Evolutionary conservation across 2,797 vertebrate species (phyloP).

Genomic region (Sebastes melanostomus): DNA sequence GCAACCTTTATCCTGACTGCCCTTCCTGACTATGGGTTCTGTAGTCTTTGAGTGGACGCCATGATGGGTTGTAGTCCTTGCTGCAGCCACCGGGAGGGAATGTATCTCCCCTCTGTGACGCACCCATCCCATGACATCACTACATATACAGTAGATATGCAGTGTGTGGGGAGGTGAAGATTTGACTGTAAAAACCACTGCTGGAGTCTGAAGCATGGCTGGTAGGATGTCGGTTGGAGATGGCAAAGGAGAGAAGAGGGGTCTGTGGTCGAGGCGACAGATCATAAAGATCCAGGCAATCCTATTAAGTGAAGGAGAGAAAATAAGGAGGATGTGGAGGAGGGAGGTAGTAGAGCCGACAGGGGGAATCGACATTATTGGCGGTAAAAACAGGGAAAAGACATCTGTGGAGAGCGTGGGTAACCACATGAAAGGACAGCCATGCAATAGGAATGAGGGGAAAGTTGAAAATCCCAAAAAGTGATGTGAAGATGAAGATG

Average conservation of each 20-base stretch:
- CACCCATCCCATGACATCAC: too few relatives aligned
- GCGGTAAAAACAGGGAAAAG: slow-evolving; percentile 31
- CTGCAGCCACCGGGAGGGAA: too few relatives aligned
- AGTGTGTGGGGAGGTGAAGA: slow-evolving; percentile 2
- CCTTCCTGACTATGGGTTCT: too few relatives aligned
- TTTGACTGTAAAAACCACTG: slow-evolving; percentile 46
- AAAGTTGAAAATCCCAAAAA: slow-evolving; percentile 23
- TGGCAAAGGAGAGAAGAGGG: slow-evolving; percentile 13
- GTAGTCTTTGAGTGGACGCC: too few relatives aligned
- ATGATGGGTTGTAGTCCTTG: too few relatives aligned
- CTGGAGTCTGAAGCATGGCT: slow-evolving; percentile 10
- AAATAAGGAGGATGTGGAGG: slow-evolving; percentile 34
- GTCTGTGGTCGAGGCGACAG: slow-evolving; percentile 50
- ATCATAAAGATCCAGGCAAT: slow-evolving; percentile 45
- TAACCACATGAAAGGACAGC: slow-evolving; percentile 31
- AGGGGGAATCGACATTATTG: slow-evolving; percentile 45
- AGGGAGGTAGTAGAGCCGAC: slow-evolving; percentile 4
- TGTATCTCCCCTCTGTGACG: too few relatives aligned
- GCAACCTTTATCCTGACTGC: too few relatives aligned
- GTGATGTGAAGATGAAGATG: background rate
- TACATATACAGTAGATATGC: background rate
- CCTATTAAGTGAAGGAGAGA: slow-evolving; percentile 43
- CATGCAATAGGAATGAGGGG: background rate
- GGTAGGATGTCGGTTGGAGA: slow-evolving; percentile 2
- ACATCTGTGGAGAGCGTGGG: slow-evolving; percentile 54